Evolutionary conservation across 2,113 vertebrate genomes (phyloP).

Genomic region (Empidonax alnorum): DNA sequence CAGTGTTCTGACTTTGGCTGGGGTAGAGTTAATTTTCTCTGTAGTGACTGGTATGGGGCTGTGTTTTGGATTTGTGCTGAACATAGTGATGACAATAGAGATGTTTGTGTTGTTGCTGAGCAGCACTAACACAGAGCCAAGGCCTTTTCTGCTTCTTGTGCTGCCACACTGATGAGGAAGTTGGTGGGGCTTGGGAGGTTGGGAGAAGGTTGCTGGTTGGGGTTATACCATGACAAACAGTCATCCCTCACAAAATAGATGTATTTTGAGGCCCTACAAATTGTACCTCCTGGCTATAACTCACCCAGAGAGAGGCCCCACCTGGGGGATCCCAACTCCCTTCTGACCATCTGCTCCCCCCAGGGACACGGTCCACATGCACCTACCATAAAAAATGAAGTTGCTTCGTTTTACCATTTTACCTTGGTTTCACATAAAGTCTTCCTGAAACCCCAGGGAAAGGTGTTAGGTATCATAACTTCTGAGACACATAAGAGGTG

Average conservation of each 20-base stretch:
- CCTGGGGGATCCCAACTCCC: neutral
- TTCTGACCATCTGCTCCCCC: neutral
- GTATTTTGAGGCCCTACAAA: neutral
- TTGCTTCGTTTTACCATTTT: neutral
- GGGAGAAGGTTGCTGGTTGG: neutral
- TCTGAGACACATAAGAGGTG: neutral
- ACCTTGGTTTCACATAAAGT: neutral
- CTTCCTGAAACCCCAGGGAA: neutral
- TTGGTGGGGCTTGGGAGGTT: neutral
- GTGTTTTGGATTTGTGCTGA: neutral
- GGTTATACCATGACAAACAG: neutral
- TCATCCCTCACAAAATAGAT: neutral
- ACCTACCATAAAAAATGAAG: neutral
- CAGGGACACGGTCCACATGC: accelerated
- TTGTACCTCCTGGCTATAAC: neutral
- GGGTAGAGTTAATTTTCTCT: neutral
- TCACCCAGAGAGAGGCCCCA: accelerated
- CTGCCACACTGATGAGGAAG: neutral
- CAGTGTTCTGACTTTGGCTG: neutral
- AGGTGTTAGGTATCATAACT: neutral
- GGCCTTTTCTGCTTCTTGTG: neutral
- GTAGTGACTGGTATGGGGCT: neutral
- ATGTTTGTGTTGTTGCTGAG: neutral
- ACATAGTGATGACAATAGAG: neutral
- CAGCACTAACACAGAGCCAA: neutral